Conservation (phyloP, 2,888 invertebrate genomes). For the Chrysolina haemoptera region DNA sequence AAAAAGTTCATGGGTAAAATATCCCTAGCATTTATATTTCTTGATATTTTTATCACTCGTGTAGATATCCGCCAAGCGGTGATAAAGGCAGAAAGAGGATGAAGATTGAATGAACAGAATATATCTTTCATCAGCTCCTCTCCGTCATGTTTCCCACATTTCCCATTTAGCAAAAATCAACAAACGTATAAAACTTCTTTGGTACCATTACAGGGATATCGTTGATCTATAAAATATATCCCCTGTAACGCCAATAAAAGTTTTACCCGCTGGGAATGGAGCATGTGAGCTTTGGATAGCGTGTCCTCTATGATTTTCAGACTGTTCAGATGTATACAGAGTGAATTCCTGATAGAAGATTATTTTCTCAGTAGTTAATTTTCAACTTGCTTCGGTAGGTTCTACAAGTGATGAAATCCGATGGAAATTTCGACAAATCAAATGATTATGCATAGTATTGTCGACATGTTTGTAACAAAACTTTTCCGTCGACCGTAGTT, state of each 20-base stretch:
- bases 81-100: background rate
- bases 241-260: constrained; percentile 16
- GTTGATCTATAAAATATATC: constrained; percentile 8
- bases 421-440: no score
- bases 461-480: no score
- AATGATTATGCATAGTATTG: no score
- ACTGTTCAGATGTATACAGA: background rate
- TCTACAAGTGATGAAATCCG: no score
- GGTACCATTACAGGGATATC: background rate
- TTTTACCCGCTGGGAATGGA: constrained; percentile 9
- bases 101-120: background rate
- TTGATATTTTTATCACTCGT: no score
- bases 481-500: no score
- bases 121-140: background rate
- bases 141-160: background rate
- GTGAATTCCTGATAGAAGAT: background rate
- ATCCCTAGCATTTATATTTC: no score
- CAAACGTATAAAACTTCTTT: background rate
- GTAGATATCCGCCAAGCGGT: no score
- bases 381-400: no score
- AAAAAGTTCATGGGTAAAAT: no score
- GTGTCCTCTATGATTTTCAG: constrained; percentile 4
- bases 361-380: no score
- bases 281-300: background rate
- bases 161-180: background rate